These are phyloP conservation scores for Stenolophus ochropezus DNA, from an alignment of 2,888 invertebrate species.

Conservation along the genomic window DNA sequence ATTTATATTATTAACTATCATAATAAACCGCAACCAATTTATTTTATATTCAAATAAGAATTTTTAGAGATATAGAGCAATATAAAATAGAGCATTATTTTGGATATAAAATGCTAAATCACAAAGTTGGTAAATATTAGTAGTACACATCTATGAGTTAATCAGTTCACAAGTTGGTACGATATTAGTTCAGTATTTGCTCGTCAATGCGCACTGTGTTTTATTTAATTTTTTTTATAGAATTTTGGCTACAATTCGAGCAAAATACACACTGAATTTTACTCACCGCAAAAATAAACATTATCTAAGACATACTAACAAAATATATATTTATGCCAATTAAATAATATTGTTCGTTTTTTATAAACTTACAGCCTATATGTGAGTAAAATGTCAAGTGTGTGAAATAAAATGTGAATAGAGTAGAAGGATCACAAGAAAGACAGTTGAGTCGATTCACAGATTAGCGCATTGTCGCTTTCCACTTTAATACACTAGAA, in stretches of 20 bases:
- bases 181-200: constrained; percentile 57
- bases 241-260: constrained; percentile 35
- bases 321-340: constrained; percentile 5
- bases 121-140: constrained; percentile 59
- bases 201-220: constrained; percentile 46
- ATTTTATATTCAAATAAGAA: constrained; percentile 63
- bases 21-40: constrained; percentile 67
- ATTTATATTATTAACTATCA: constrained; percentile 58
- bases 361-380: background rate
- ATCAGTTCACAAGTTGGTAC: constrained; percentile 60
- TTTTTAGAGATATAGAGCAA: constrained; percentile 58
- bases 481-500: constrained; percentile 46
- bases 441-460: constrained; percentile 16
- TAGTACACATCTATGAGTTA: constrained; percentile 58
- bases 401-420: constrained; percentile 24
- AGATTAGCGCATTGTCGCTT: constrained; percentile 38
- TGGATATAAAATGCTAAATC: constrained; percentile 60
- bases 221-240: constrained; percentile 1
- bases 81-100: constrained; percentile 60
- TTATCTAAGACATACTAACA: constrained; percentile 3
- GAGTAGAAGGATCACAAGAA: constrained; percentile 29
- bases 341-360: constrained; percentile 26
- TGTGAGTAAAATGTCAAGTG: constrained; percentile 31
- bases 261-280: constrained; percentile 33
- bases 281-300: constrained; percentile 10